Base-by-base conservation (phyloP, 2,888 invertebrate genomes). In the Diachrysia chrysitis region DNA sequence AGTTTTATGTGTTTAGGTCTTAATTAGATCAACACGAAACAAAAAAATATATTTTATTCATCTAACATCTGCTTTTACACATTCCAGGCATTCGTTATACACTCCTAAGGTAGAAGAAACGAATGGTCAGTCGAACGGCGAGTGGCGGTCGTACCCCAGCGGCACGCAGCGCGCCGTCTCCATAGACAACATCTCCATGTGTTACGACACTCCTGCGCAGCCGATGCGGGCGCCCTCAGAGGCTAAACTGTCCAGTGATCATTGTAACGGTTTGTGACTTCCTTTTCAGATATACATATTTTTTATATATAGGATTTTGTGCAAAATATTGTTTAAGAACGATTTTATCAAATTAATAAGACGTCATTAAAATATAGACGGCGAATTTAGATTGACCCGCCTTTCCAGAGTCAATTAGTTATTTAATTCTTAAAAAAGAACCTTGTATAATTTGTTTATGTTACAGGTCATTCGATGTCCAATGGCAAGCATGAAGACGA, bases 51-150 rank as follows among this genome's bases (percentile, higher is more conserved):
- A 12, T 23, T 1, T 14, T 7, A 29, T 9, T 12, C n/a, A 25
- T 56, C 2, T 63, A 54, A 75, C 10, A 0, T 12, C 10, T 17
- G 42, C 2, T 16, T 65, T 71, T 58, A 53, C 16, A 2, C n/a
- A 10, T 88, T 87, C 16, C 92, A 96, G 97, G 88, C 96, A 96
- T 85, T 96, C 97, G 25, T 92, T 97, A 66, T 97, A 97, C 90
- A 97, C 97, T 14, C 97, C 97, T 0, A 96, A 96, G 90, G 96
- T 97, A 81, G 97, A 97, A 87, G 92, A 96, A 83, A 91, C 89
- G 66, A 93, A 95, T 88, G 92, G 92, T 0, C 79, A 80, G 6
- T 69, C 81, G 10, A 84, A 82, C 87, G 94, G 94, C 60, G 94
- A 94, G 14, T 95, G 95, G 92, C 94, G 96, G 58, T 84, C 92